Base-by-base conservation (phyloP, 1,140 invertebrate species). In the Diploscapter pachys region DNA sequence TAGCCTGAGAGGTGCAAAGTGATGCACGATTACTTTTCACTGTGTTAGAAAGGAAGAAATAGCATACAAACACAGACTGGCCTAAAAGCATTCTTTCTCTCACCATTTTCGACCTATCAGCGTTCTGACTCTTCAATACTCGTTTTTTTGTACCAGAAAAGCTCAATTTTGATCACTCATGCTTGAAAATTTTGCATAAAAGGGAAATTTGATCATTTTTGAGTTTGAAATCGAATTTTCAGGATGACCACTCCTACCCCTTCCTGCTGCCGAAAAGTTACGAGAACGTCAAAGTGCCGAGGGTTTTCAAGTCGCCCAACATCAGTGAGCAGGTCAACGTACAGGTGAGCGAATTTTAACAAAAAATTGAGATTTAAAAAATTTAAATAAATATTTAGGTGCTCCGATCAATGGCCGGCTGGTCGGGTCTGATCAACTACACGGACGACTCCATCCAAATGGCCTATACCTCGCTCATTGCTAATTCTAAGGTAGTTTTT, bases 201-300 rank as follows among this genome's bases (percentile, higher is more conserved):
- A n/a, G n/a, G n/a, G n/a, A n/a, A n/a, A n/a, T n/a, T n/a, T n/a
- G n/a, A n/a, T n/a, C n/a, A n/a, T n/a, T 71, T 73, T 50, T 9
- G n/a, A 11, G n/a, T 71, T 63, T 91, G 90, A 85, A 89, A 75
- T 89, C 91, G 80, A 92, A 92, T 84, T 89, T 89, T 9, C 93
- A 93, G 85, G 87, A 91, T 72, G 93, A 93, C 85, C 65, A 85
- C 3, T 84, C 88, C 54, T 97, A 94, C 85, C 94, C 94, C 31
- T 94, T 93, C 83, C 87, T 98, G 48, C 81, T 98, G 75, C 96
- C 96, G 6, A 96, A 96, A 86, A 90, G 91, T 4, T 95, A 97
- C 82, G 88, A 88, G 9, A 83, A 84, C 13, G 81, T 85, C 71
- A 73, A 81, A 51, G 81, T 88, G 2, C 85, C 87, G 8, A 80